phyloP scores from a whole-genome alignment of 2,888 invertebrate genomes.

The Dusona sp. region DNA sequence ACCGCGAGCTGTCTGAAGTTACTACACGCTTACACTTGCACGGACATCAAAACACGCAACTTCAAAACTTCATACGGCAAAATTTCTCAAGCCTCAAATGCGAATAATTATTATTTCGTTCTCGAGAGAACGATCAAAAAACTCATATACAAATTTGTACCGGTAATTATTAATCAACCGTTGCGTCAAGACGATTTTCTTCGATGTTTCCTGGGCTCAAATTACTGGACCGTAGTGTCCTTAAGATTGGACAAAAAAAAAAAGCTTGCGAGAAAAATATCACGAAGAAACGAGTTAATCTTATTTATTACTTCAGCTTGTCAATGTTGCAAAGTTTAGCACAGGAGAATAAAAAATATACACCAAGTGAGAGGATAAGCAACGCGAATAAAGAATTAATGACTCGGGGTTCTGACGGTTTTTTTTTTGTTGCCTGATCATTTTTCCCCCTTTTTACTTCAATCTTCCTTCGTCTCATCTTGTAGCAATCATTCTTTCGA shows the following conservation, averaged over 20 bases:
- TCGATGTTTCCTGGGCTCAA: not conserved
- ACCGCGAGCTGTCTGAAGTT: constrained; percentile 15
- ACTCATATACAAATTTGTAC: not conserved
- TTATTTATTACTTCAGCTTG: constrained; percentile 4
- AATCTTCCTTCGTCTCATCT: constrained; percentile 23
- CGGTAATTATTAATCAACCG: constrained; percentile 1
- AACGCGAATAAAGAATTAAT: constrained; percentile 16
- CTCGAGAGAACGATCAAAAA: not conserved
- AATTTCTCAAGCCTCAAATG: not conserved
- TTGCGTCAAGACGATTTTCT: constrained; percentile 3
- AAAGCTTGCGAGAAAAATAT: not conserved
- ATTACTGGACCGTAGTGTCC: not conserved
- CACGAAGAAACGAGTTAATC: not conserved
- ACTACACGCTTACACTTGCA: constrained; percentile 21
- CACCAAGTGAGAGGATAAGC: not conserved
- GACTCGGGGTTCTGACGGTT: constrained; percentile 3
- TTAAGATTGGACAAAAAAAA: not conserved
- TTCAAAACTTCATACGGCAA: constrained; percentile 6
- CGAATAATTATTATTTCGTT: constrained; percentile 1
- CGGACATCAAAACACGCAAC: not conserved
- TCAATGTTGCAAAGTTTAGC: not conserved
- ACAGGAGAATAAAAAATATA: not conserved
- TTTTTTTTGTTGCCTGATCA: constrained; percentile 7
- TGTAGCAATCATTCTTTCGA: not conserved
- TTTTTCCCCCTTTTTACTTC: not conserved